These are phyloP conservation scores for Drosophila algonquin DNA, from an alignment of 2,888 invertebrate genomes.

Conservation along the genomic window DNA sequence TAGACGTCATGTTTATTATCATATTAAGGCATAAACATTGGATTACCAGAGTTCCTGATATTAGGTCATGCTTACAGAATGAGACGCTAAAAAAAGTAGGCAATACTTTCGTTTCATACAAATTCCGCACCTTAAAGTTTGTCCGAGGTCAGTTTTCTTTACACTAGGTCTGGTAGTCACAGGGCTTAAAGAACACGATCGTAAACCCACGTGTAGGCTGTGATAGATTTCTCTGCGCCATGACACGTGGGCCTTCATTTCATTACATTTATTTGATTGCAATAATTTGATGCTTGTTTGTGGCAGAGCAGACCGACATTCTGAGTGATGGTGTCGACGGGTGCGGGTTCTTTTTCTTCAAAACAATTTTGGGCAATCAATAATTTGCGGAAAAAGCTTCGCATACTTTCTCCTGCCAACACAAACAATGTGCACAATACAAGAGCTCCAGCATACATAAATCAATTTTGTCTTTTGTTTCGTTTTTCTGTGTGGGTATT, in stretches of 20 bases:
- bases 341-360: conserved; percentile 3
- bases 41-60: no score
- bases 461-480: conserved; percentile 44
- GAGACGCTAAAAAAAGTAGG: not conserved
- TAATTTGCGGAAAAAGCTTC: conserved; percentile 58
- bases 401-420: conserved; percentile 15
- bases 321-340: not conserved
- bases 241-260: not conserved
- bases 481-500: conserved; percentile 22
- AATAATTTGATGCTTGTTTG: conserved; percentile 19
- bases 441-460: conserved; percentile 33
- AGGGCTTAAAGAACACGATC: no score
- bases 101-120: no score
- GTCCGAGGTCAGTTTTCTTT: not conserved
- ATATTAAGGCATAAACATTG: no score
- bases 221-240: conserved; percentile 34
- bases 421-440: conserved; percentile 4
- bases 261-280: conserved; percentile 51
- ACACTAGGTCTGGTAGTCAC: not conserved
- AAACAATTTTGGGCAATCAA: conserved; percentile 59
- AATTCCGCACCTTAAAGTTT: no score
- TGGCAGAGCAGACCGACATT: not conserved
- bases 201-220: conserved; percentile 1
- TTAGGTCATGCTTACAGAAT: not conserved
- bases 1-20: no score